phyloP scores from a whole-genome alignment of 2,797 vertebrate species.

The Tamandua tetradactyla region DNA sequence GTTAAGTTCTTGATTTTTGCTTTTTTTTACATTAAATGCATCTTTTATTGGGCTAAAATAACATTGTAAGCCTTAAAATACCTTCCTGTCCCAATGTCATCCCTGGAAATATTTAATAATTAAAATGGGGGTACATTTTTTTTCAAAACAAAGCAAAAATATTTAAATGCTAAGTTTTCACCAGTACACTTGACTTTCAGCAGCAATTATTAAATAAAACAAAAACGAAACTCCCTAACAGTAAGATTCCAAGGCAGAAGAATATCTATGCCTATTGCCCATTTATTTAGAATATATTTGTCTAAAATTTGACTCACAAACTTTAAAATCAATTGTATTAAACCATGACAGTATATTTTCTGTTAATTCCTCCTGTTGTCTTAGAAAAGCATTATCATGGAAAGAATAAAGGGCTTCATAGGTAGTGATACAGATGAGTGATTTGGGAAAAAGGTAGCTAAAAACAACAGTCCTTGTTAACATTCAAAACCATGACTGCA shows the following conservation, averaged over 20 bases:
- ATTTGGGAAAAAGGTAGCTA: constrained; percentile 31
- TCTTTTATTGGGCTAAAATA: background rate
- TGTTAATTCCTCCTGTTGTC: background rate
- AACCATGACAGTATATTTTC: constrained; percentile 35
- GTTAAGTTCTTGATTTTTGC: too few species aligned
- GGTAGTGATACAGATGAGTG: constrained; percentile 11
- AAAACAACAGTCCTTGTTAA: constrained; percentile 64
- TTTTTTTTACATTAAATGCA: too few species aligned
- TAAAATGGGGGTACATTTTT: constrained; percentile 35
- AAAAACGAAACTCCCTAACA: constrained; percentile 8
- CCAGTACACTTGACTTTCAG: constrained; percentile 51
- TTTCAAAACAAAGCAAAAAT: constrained; percentile 32
- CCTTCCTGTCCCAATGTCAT: background rate
- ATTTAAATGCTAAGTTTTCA: constrained; percentile 45
- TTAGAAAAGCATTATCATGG: constrained; percentile 18
- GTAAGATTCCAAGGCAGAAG: background rate
- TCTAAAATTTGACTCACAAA: constrained; percentile 1
- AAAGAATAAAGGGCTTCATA: constrained; percentile 59
- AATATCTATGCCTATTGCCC: background rate
- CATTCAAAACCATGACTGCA: too few species aligned
- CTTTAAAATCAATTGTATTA: constrained; percentile 74
- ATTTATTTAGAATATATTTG: background rate
- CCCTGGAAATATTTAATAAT: constrained; percentile 8
- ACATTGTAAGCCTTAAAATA: background rate
- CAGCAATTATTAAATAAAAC: constrained; percentile 63